These are phyloP conservation scores for Sesia apiformis DNA, from an alignment of 2,888 invertebrate species.

Conservation along the genomic window DNA sequence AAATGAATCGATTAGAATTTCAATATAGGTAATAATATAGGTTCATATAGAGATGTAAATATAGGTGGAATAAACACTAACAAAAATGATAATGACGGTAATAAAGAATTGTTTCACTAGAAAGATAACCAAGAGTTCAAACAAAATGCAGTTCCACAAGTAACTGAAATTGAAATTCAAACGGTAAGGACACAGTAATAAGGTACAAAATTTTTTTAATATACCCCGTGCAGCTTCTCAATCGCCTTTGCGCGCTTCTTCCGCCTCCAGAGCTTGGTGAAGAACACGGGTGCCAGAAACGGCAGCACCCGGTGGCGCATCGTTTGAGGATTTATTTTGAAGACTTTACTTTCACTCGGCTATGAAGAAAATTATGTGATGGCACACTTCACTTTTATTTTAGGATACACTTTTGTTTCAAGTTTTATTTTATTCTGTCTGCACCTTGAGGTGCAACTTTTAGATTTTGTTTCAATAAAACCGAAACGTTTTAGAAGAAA, in stretches of 20 bases:
- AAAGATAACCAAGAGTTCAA: too few species aligned
- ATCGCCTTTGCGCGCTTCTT: constrained; percentile 54
- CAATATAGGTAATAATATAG: too few species aligned
- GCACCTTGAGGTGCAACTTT: too few species aligned
- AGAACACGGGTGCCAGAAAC: constrained; percentile 56
- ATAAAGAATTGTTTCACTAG: too few species aligned
- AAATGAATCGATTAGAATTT: too few species aligned
- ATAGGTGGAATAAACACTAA: too few species aligned
- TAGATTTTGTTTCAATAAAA: too few species aligned
- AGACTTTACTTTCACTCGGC: constrained; percentile 4
- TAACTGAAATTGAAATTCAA: too few species aligned
- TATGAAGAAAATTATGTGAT: neutral
- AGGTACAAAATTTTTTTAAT: constrained; percentile 8
- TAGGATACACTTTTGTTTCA: neutral
- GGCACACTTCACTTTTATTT: neutral
- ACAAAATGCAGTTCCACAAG: too few species aligned
- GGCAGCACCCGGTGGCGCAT: constrained; percentile 67
- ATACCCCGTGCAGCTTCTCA: constrained; percentile 61
- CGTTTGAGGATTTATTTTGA: constrained; percentile 68
- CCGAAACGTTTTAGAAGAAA: too few species aligned
- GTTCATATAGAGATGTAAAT: too few species aligned
- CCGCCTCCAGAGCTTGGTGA: constrained; percentile 56
- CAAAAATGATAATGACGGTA: too few species aligned
- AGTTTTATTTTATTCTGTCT: neutral
- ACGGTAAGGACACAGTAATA: neutral